Evolutionary conservation across 2,888 invertebrate species (phyloP), one percentile per base, ranked within the genome.

Genomic region (Apoda limacodes): DNA sequence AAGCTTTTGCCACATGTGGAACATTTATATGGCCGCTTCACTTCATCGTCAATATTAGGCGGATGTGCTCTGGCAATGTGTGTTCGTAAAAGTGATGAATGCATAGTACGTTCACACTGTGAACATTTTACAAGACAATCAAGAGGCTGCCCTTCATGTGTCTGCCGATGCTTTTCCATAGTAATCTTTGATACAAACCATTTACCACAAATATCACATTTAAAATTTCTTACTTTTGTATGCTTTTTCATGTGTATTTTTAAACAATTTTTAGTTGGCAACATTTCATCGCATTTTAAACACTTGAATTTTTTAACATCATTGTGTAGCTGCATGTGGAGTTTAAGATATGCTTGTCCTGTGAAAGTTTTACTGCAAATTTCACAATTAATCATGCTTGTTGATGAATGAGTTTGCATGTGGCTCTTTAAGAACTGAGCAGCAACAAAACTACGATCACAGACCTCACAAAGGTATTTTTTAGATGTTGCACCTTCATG

Each of bases 241-340:
- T 80, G 80, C 35, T 80, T 80, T 32, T 80, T 80, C 80, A 80
- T 78, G 45, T 80, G 80, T 3, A 66, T 59, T 55, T 80, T 80
- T 13, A 80, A 47, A 40, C 80, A 80, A 41, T 76, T 80, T 44
- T 80, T 80, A 0, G 80, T 80, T 0, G 76, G 80, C 20, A 80
- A 64, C 74, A 76, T 75, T 32, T 80, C 76, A 20, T 80, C 80
- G 10, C 80, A 80, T 37, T 80, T 80, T 0, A 68, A 63, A 52
- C 80, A 80, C 40, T 78, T 80, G 25, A 80, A 80, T 42, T 80
- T 80, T 40, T 75, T 80, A 7, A 78, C 68, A 35, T 80, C 80
- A 2, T 75, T 80, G 32, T 80, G 80, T 17, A 80, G 52, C 40
- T 80, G 80, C 80, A 80, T 78, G 38, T 80, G 80, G 0, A 80